phyloP scores from a whole-genome alignment of 2,888 invertebrate species.

The Cheilosia grossa region DNA sequence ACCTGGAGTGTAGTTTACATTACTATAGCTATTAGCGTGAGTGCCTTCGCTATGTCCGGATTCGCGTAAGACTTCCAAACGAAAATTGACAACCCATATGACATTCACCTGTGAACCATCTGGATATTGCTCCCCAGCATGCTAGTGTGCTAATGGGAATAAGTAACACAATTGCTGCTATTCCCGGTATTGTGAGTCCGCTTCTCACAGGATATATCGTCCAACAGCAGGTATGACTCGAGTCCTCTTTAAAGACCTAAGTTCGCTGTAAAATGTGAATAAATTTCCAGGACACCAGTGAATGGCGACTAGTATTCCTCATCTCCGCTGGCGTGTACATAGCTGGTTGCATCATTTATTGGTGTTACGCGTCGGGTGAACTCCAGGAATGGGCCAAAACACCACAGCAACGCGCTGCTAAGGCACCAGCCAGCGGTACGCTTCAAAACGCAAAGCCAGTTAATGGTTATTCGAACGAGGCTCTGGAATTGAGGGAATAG shows the following conservation, averaged over 20 bases:
- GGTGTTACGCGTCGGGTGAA: constrained; percentile 91
- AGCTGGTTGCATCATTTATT: constrained; percentile 92
- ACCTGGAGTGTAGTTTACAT: constrained; percentile 89
- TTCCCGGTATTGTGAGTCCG: constrained; percentile 96
- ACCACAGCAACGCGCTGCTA: constrained; percentile 79
- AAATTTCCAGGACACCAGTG: constrained; percentile 86
- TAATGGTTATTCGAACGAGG: constrained; percentile 80
- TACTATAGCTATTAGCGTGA: constrained; percentile 94
- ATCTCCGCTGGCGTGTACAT: constrained; percentile 92
- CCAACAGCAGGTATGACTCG: constrained; percentile 86
- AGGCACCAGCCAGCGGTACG: constrained; percentile 83
- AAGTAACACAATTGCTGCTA: constrained; percentile 94
- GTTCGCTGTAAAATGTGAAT: background rate
- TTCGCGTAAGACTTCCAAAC: constrained; percentile 86
- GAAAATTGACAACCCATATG: background rate
- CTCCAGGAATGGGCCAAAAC: constrained; percentile 90
- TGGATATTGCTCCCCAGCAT: constrained; percentile 96
- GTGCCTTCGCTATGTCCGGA: constrained; percentile 96
- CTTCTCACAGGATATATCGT: constrained; percentile 91
- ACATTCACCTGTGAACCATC: constrained; percentile 86
- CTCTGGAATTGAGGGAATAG: constrained; percentile 81
- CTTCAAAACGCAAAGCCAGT: constrained; percentile 80
- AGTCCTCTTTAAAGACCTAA: too few relatives aligned
- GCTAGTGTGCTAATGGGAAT: constrained; percentile 96
- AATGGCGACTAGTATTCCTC: constrained; percentile 95